Conservation (phyloP, 2,888 invertebrate species). For the Drosophila multiciliata region DNA sequence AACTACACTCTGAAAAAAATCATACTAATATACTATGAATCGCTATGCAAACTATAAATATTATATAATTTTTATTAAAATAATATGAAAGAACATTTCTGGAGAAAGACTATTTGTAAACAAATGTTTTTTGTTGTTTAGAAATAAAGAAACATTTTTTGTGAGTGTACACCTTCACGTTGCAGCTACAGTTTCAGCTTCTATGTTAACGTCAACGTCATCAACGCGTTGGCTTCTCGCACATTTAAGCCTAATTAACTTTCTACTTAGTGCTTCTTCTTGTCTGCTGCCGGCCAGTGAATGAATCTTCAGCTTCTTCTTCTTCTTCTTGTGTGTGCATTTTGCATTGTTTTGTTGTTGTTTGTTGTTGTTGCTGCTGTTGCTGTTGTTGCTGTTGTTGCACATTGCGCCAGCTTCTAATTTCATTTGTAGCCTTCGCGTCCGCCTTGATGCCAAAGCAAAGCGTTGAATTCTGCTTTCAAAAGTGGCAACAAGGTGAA, state of each 20-base stretch:
- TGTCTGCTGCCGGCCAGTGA: conserved; percentile 15
- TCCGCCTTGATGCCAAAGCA: conserved; percentile 75
- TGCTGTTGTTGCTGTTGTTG: conserved; percentile 33
- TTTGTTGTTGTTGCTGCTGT: conserved; percentile 36
- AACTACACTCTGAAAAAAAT: background rate
- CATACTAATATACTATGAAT: background rate
- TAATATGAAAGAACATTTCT: background rate
- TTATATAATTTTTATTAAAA: background rate
- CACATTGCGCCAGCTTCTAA: conserved; percentile 80
- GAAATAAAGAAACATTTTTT: background rate
- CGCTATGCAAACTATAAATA: background rate
- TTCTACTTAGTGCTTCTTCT: conserved; percentile 74
- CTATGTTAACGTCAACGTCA: conserved; percentile 3
- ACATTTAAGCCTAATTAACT: conserved; percentile 82
- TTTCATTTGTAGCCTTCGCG: conserved; percentile 72
- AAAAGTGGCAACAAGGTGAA: conserved; percentile 61
- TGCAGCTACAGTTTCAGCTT: conserved; percentile 3
- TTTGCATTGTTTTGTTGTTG: conserved; percentile 59
- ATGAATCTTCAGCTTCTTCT: conserved; percentile 48
- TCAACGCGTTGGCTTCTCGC: conserved; percentile 45
- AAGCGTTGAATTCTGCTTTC: conserved; percentile 61
- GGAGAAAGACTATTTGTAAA: background rate
- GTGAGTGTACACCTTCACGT: background rate
- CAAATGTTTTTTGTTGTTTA: background rate
- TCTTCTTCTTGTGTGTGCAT: conserved; percentile 41